Conservation (phyloP, 2,113 vertebrate species). For the Xenopus tropicalis region DNA sequence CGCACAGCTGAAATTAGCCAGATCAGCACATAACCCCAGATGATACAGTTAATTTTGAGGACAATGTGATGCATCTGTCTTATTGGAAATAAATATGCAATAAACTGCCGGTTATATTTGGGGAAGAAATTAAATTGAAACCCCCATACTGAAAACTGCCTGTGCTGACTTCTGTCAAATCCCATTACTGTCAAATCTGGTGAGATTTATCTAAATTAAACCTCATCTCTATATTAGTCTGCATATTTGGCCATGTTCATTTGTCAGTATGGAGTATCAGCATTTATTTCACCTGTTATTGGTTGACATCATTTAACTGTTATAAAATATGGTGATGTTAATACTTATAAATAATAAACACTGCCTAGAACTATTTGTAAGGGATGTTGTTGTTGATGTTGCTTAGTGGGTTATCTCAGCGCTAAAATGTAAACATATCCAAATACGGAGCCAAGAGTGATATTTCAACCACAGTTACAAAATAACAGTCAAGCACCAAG, state of each 20-base stretch:
- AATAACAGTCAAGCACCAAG: no score
- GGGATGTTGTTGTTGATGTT: no score
- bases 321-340: no score
- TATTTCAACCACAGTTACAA: no score
- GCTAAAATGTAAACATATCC: no score
- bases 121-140: not conserved
- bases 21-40: not conserved
- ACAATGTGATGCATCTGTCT: not conserved
- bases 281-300: no score
- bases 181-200: not conserved
- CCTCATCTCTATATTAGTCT: not conserved
- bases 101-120: not conserved
- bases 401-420: no score
- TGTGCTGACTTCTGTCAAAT: not conserved
- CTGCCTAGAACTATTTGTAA: no score
- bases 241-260: not conserved
- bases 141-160: not conserved
- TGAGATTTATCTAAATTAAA: not conserved
- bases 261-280: not conserved
- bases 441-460: no score
- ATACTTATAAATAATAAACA: no score
- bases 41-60: not conserved
- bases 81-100: slow-evolving; percentile 1
- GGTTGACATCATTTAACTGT: no score
- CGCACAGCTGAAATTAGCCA: not conserved